These are phyloP conservation scores for Drosophila athabasca DNA, from an alignment of 1,140 invertebrate genomes.

Conservation along the genomic window DNA sequence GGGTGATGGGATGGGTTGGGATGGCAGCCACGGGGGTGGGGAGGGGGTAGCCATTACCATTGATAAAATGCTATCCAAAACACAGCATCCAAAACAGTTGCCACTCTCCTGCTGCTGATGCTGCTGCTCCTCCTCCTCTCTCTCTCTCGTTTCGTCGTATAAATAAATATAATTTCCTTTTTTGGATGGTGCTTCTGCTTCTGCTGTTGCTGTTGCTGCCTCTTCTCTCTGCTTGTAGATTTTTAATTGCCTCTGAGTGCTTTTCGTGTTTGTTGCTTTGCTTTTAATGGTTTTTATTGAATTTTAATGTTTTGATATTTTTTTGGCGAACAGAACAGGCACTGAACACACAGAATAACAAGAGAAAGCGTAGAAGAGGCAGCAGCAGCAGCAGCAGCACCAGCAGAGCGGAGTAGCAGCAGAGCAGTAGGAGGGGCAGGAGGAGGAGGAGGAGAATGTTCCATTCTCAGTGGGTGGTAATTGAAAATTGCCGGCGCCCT, in stretches of 20 bases:
- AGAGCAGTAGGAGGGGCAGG: background rate
- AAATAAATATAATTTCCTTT: constrained; percentile 78
- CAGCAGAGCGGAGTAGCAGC: constrained; percentile 12
- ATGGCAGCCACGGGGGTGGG: constrained; percentile 11
- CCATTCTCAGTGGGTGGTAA: constrained; percentile 68
- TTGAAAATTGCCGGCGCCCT: constrained; percentile 69
- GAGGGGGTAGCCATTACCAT: constrained; percentile 55
- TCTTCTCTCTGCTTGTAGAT: constrained; percentile 58
- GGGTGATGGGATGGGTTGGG: constrained; percentile 2
- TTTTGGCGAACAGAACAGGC: constrained; percentile 20
- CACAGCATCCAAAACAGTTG: constrained; percentile 7
- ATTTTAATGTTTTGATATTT: constrained; percentile 81
- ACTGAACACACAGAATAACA: constrained; percentile 17
- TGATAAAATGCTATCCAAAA: constrained; percentile 62
- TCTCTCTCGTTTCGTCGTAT: constrained; percentile 20
- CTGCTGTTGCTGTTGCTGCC: constrained; percentile 36
- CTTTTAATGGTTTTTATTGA: constrained; percentile 78
- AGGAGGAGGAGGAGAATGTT: constrained; percentile 11
- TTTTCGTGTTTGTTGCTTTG: constrained; percentile 64
- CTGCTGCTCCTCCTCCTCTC: constrained; percentile 1
- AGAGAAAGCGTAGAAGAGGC: background rate
- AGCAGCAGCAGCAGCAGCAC: too few relatives aligned
- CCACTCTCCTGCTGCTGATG: background rate
- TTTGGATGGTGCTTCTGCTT: constrained; percentile 6
- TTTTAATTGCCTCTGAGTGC: constrained; percentile 80